Conservation (phyloP, 2,797 vertebrate species). For the Rousettus madagascariensis region DNA sequence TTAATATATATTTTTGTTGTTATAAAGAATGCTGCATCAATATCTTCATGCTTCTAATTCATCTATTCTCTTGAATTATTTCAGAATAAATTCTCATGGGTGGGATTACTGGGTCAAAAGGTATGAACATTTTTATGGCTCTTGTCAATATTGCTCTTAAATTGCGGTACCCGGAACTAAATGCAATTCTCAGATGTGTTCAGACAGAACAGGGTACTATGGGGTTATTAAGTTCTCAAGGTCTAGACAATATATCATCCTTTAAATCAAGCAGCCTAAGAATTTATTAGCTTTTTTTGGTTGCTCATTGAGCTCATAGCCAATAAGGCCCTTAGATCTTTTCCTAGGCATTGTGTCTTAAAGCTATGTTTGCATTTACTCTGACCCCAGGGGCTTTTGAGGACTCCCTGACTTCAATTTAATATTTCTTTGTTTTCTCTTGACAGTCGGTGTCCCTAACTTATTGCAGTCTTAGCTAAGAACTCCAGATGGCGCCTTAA, state of each 20-base stretch:
- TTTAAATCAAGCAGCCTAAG: slow-evolving; percentile 70
- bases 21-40: slow-evolving; percentile 13
- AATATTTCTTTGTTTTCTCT: slow-evolving; percentile 21
- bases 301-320: slow-evolving; percentile 50
- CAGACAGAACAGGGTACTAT: slow-evolving; percentile 67
- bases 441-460: neutral
- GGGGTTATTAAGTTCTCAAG: slow-evolving; percentile 76
- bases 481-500: slow-evolving; percentile 68
- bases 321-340: neutral
- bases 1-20: neutral
- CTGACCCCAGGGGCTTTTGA: neutral
- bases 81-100: slow-evolving; percentile 69
- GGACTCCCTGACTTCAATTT: slow-evolving; percentile 29
- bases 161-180: slow-evolving; percentile 72
- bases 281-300: slow-evolving; percentile 66
- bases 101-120: slow-evolving; percentile 77
- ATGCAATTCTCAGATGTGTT: slow-evolving; percentile 73
- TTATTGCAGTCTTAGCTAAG: slow-evolving; percentile 12
- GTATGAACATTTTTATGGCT: slow-evolving; percentile 76
- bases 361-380: slow-evolving; percentile 11
- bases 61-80: slow-evolving; percentile 69
- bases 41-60: slow-evolving; percentile 65
- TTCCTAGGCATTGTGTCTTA: slow-evolving; percentile 23
- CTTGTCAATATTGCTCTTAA: slow-evolving; percentile 78
- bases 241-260: slow-evolving; percentile 73